Evolutionary conservation across 2,113 vertebrate species (phyloP).

Genomic region (Hymenochirus boettgeri): DNA sequence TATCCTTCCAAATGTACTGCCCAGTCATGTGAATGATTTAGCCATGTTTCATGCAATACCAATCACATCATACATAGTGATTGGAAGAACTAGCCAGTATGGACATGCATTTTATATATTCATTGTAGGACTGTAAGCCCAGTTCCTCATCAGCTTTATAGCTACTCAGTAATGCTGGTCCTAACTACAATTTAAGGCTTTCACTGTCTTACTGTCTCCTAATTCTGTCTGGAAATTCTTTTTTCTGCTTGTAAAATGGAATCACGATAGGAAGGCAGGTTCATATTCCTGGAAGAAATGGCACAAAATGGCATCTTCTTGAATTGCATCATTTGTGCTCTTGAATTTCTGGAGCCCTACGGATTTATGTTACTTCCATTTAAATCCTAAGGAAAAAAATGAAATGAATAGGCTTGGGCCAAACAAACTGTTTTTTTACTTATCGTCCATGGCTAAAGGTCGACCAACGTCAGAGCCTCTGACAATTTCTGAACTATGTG

Average conservation of each 20-base stretch:
- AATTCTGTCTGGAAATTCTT: not conserved
- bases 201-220: not conserved
- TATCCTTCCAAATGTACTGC: too few relatives aligned
- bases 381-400: not conserved
- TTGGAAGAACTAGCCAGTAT: too few relatives aligned
- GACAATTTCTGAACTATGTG: constrained; percentile 8
- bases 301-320: constrained; percentile 9
- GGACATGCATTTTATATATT: too few relatives aligned
- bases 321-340: constrained; percentile 18
- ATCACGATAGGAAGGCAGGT: not conserved
- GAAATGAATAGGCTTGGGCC: constrained; percentile 10
- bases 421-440: constrained; percentile 7
- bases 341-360: constrained; percentile 1
- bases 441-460: constrained; percentile 13
- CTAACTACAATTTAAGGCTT: too few relatives aligned
- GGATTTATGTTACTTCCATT: constrained; percentile 5
- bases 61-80: too few relatives aligned
- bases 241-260: not conserved
- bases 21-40: too few relatives aligned
- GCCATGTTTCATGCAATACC: too few relatives aligned
- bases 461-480: constrained; percentile 14
- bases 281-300: constrained; percentile 3
- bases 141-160: too few relatives aligned
- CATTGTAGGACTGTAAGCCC: too few relatives aligned
- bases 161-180: too few relatives aligned